Evolutionary conservation across 2,888 invertebrate species (phyloP), one percentile per base, ranked within the genome.

Genomic region (Drosophila paramelanica): DNA sequence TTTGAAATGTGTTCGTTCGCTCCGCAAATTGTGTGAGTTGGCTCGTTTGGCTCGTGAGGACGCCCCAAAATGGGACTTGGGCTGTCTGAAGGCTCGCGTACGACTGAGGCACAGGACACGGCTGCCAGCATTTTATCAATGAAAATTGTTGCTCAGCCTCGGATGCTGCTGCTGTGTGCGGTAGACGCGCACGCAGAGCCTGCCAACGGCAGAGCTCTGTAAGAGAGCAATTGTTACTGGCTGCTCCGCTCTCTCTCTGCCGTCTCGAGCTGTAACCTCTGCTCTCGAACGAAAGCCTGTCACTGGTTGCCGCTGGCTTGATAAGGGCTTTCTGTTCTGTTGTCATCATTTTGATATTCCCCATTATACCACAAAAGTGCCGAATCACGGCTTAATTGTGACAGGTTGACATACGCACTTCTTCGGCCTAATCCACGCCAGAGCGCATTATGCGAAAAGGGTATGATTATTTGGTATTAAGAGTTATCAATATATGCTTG

Each of bases 91-190:
- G 77, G 79, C 70, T 86, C 80, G 89, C 70, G 72, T 76, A 64
- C 76, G 83, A 88, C 88, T 88, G 87, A 88, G 53, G 57, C 67
- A 50, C 61, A 79, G 74, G 77, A 88, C 55, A 46, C 73, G 67
- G 64, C 67, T 50, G 77, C 69, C 78, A 73, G 76, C 71, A 73
- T 76, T 90, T 88, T 89, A 88, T 88, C 90, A 88, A 90, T 90
- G 90, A 89, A 86, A 72, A 74, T 85, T 75, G 75, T 79, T 80
- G 80, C 67, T 61, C 56, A 23, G 8, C 39, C 20, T 33, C 10
- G 17, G 60, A 36, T 58, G 57, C 61, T 58, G 57, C 61, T 17
- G 17, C 17, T 17, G 17, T 17, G 17, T 61, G 42, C 8, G 42
- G 23, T 27, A 25, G 8, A 33, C 13, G 33, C 11, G 41, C 23